These are phyloP conservation scores for Phylloscopus collybita DNA, from an alignment of 2,797 vertebrate genomes.

Conservation along the genomic window DNA sequence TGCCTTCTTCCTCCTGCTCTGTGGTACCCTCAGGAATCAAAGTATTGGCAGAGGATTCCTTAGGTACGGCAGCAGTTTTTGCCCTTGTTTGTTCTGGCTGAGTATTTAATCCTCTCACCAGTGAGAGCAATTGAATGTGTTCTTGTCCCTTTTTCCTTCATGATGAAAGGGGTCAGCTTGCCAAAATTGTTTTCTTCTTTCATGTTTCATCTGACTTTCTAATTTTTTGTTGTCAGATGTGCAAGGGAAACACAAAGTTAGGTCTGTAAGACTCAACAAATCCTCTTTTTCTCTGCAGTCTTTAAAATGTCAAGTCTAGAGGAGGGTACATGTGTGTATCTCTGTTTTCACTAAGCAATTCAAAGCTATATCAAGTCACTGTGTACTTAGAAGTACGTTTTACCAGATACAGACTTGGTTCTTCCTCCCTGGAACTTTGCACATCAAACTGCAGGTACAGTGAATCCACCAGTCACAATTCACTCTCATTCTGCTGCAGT, in stretches of 20 bases:
- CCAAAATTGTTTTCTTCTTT: background rate
- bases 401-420: background rate
- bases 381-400: background rate
- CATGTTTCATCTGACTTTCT: background rate
- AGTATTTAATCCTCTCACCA: background rate
- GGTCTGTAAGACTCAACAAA: background rate
- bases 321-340: fast-evolving
- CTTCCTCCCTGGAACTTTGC: background rate
- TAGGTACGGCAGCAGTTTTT: background rate
- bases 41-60: background rate
- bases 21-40: background rate
- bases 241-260: background rate
- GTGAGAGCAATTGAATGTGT: background rate
- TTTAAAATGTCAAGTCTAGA: background rate
- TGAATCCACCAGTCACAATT: background rate
- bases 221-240: background rate
- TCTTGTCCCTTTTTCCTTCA: background rate
- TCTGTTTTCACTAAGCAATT: background rate
- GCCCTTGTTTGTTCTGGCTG: background rate
- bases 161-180: background rate
- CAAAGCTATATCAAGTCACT: background rate
- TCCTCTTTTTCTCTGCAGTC: background rate
- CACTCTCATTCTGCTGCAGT: background rate
- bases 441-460: fast-evolving
- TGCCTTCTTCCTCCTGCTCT: background rate